Base-by-base conservation (phyloP, 2,888 invertebrate genomes). In the Ormyrus pomaceus region DNA sequence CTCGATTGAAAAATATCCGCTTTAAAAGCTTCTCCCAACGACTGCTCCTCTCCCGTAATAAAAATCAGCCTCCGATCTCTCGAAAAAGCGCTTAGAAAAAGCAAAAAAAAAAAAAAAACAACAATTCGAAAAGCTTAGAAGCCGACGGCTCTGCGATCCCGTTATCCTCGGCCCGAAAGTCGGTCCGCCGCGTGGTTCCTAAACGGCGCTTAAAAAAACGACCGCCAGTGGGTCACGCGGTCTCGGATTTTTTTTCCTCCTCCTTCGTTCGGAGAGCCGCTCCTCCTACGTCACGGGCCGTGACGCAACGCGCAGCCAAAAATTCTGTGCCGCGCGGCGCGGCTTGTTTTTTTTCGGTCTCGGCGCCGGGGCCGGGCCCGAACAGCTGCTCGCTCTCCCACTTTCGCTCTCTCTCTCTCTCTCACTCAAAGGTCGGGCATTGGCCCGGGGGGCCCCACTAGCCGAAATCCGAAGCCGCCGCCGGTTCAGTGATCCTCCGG, bases 331-430 rank as follows among this genome's bases (percentile, higher is more conserved):
- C 34, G 34, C 34, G 34, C 34, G 34, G 34, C 34, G 34, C 34
- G 34, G 34, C 4, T 4, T 34, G 34, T 4, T 53, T 59, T 34
- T 34, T 58, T 72, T 76, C 68, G 58, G 10, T 69, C 13, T 2
- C 34, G 34, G 34, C 19, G 73, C 9, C 46, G 61, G 66, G 73
- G 61, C 62, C 77, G 51, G 73, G 19, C 55, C 48, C 82, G 34
- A 34, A 34, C 34, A 79, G 81, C 83, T 80, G 77, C 77, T 82
- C 73, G 75, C 58, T 79, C 82, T 74, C 75, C 75, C 79, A 82
- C 81, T 79, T 79, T 82, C 82, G 77, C 77, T 79, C 72, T 81
- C 77, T 5, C 48, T n/a, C 64, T 64, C 13, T 59, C 34, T 34
- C 53, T 3, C 0, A 82, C 53, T 3, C 0, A 82, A 77, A 79